These are phyloP conservation scores for Ctenochaetus hawaiiensis DNA, from an alignment of 2,797 vertebrate species.

Conservation along the genomic window DNA sequence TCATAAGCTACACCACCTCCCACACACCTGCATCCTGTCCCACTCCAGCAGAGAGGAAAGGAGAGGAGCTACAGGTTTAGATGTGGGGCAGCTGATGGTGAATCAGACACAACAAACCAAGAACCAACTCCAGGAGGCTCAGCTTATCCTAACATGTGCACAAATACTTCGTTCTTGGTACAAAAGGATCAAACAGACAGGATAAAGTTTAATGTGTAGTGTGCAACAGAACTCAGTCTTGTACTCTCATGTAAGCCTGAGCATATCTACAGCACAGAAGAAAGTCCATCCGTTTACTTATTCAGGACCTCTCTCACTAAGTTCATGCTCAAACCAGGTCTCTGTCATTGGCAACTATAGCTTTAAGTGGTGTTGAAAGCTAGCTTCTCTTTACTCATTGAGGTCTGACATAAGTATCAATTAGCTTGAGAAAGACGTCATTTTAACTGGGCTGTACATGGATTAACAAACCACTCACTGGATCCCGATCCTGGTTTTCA, in stretches of 20 bases:
- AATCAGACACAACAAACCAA: conserved; percentile 10
- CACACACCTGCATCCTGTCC: background rate
- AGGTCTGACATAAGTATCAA: background rate
- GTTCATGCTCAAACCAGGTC: background rate
- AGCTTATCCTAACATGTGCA: background rate
- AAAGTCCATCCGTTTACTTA: conserved; percentile 17
- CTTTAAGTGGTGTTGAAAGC: background rate
- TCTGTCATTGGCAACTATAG: conserved; percentile 21
- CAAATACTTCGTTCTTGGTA: conserved; percentile 10
- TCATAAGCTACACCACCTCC: background rate
- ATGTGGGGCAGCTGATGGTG: background rate
- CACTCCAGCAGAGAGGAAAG: conserved; percentile 2
- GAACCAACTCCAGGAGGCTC: conserved; percentile 17
- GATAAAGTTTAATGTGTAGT: background rate
- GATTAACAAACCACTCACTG: conserved; percentile 8
- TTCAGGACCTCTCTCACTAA: background rate
- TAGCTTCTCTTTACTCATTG: conserved; percentile 7
- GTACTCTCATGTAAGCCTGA: conserved; percentile 20
- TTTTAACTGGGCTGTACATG: conserved; percentile 26
- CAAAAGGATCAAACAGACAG: conserved; percentile 10
- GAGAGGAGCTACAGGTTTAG: background rate
- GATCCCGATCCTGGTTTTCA: conserved; percentile 14
- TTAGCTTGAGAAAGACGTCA: conserved; percentile 32
- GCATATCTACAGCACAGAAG: background rate
- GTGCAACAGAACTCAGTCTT: conserved; percentile 4